phyloP scores from a whole-genome alignment of 1,140 invertebrate genomes.

The Orussus abietinus region DNA sequence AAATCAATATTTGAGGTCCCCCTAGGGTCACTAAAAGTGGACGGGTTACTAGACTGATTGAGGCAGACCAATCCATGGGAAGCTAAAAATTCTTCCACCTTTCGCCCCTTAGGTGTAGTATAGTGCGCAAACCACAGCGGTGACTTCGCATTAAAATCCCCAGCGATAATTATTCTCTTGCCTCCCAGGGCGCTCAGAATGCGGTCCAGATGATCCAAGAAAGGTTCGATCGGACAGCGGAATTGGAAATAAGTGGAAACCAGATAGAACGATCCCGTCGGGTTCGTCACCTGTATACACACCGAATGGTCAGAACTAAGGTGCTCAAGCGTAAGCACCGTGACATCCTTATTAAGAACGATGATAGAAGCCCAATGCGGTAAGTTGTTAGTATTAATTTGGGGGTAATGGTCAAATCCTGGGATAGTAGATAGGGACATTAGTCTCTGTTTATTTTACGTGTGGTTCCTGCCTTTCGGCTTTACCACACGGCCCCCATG shows the following conservation, averaged over 20 bases:
- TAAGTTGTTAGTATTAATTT: neutral
- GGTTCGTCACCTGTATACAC: neutral
- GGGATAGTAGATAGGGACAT: too few species aligned
- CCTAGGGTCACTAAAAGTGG: too few species aligned
- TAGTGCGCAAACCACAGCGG: neutral
- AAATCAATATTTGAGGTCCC: too few species aligned
- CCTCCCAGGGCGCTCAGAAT: conserved; percentile 16
- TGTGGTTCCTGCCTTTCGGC: too few species aligned
- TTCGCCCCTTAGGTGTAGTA: too few species aligned
- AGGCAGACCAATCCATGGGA: too few species aligned
- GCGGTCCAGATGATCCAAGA: conserved; percentile 12
- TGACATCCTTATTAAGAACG: neutral
- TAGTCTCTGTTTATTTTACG: too few species aligned
- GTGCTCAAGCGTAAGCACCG: neutral
- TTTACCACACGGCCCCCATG: too few species aligned
- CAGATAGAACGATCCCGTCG: neutral
- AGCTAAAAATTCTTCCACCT: too few species aligned
- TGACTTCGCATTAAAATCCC: too few species aligned
- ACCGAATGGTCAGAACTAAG: neutral
- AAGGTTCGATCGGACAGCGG: neutral
- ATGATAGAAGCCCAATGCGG: neutral
- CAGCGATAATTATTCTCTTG: neutral
- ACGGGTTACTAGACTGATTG: too few species aligned
- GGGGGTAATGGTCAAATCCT: neutral
- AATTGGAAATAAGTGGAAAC: conserved; percentile 6